These are phyloP conservation scores for Phoronis australis DNA, from an alignment of 2,888 invertebrate species.

Conservation along the genomic window DNA sequence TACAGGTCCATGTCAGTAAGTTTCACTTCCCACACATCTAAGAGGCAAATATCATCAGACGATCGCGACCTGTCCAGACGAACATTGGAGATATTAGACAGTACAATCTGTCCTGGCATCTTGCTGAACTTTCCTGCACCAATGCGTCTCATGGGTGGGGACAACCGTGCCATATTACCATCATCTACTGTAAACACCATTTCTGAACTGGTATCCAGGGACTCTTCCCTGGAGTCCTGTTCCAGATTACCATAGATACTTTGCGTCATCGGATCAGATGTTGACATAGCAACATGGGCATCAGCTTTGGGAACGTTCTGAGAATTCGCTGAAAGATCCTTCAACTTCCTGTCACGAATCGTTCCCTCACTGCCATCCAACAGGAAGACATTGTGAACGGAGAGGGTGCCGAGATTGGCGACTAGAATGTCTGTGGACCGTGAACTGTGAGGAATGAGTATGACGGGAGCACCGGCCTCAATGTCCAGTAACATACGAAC, in stretches of 20 bases:
- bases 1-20: slow-evolving; percentile 74
- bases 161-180: not conserved
- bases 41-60: slow-evolving; percentile 55
- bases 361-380: slow-evolving; percentile 40
- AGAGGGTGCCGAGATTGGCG: slow-evolving; percentile 73
- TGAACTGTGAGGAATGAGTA: slow-evolving; percentile 80
- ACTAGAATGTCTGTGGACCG: slow-evolving; percentile 72
- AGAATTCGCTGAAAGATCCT: not conserved
- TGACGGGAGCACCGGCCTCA: slow-evolving; percentile 72
- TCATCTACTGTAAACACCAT: not conserved
- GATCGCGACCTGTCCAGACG: not conserved
- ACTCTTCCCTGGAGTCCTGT: slow-evolving; percentile 26
- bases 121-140: not conserved
- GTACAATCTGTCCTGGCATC: not conserved
- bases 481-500: slow-evolving; percentile 61
- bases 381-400: slow-evolving; percentile 72
- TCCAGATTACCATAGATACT: slow-evolving; percentile 46
- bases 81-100: not conserved
- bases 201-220: slow-evolving; percentile 1
- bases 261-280: slow-evolving; percentile 36
- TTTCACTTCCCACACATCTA: slow-evolving; percentile 71
- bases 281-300: slow-evolving; percentile 8
- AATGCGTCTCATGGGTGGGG: not conserved
- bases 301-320: not conserved
- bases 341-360: slow-evolving; percentile 1